Base-by-base conservation (phyloP, 2,888 invertebrate genomes). In the Calliopum simillimum region DNA sequence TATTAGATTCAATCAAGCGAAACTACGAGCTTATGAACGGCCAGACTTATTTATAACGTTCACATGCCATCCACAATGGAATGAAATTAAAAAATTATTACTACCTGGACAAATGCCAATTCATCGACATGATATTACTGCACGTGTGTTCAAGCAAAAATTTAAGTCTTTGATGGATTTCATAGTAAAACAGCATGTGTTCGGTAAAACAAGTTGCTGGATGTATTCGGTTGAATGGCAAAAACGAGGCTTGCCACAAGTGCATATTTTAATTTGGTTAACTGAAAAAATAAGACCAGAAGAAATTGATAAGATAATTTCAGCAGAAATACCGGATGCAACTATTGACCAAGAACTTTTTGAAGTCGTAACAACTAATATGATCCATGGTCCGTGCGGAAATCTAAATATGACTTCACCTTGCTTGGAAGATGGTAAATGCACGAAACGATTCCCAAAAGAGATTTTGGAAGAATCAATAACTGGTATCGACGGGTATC, bases 181-280 rank as follows among this genome's bases (percentile, higher is more conserved):
- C n/a, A 68, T 74, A 61, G 70, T 68, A 41, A 71, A 72, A 61
- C 21, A 49, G 43, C 46, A 16, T 21, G 63, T 74, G 47, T 74
- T 69, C 56, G 68, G 69, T 16, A 51, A 47, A 11, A 61, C 49
- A 44, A 71, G 61, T 23, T 78, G 76, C 56, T 78, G 74, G 73
- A 70, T 76, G 77, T 78, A 76, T 72, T 74, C 77, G 11, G 64
- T 78, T 47, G 77, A 80, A 58, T 79, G 78, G 78, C 82, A 82
- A 73, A 58, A 82, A 68, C 69, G 80, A 59, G 80, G 80, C 12
- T n/a, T n/a, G n/a, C 82, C 79, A 6, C 77, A 79, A 67, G 78
- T 76, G 5, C 78, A 78, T 68, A 76, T 77, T 74, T 55, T 83
- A 33, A 47, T 78, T 71, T 82, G 81, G 82, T 71, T 80, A 4